A percentile compares a stretch with the other conserved stretches of the same genome.
Conservation (phyloP, 1,140 invertebrate species). For the Saccostrea cuccullata region DNA sequence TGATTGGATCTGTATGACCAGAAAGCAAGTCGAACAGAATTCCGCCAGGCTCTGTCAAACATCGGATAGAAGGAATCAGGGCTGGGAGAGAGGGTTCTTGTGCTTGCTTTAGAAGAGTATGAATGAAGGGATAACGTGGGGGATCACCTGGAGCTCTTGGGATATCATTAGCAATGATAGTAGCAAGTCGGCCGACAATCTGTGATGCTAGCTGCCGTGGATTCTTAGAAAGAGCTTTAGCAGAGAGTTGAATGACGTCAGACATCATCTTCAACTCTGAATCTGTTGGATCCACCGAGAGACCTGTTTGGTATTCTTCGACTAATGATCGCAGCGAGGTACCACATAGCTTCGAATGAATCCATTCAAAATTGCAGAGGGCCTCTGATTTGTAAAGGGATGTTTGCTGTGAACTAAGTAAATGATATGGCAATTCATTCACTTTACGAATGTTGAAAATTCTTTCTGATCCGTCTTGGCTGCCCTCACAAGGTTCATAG, state of each 20-base stretch:
- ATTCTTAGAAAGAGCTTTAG: slow-evolving; percentile 86
- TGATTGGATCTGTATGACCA: slow-evolving; percentile 74
- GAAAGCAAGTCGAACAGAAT: slow-evolving; percentile 74
- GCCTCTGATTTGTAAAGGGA: slow-evolving; percentile 95
- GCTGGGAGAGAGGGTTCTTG: slow-evolving; percentile 68
- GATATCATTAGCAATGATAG: slow-evolving; percentile 69
- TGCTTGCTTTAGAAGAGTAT: slow-evolving; percentile 67
- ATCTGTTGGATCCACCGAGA: slow-evolving; percentile 87
- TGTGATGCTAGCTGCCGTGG: slow-evolving; percentile 97
- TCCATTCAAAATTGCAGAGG: slow-evolving; percentile 98
- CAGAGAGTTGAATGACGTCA: slow-evolving; percentile 90
- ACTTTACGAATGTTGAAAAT: slow-evolving; percentile 88
- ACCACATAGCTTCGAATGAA: slow-evolving; percentile 96
- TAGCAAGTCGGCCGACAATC: slow-evolving; percentile 89
- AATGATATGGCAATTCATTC: slow-evolving; percentile 89
- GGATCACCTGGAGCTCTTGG: slow-evolving; percentile 72
- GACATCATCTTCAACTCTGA: slow-evolving; percentile 95
- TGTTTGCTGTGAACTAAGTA: slow-evolving; percentile 89
- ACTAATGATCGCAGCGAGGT: slow-evolving; percentile 93
- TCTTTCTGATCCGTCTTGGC: slow-evolving; percentile 81
- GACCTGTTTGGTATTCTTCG: slow-evolving; percentile 96
- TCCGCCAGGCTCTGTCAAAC: slow-evolving; percentile 74
- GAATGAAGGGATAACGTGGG: slow-evolving; percentile 70
- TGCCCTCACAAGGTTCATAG: slow-evolving; percentile 87
- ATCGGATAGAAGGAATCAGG: slow-evolving; percentile 72